These are phyloP conservation scores for Corella eumyota DNA, from an alignment of 23 tunicate genomes.

Conservation along the genomic window DNA sequence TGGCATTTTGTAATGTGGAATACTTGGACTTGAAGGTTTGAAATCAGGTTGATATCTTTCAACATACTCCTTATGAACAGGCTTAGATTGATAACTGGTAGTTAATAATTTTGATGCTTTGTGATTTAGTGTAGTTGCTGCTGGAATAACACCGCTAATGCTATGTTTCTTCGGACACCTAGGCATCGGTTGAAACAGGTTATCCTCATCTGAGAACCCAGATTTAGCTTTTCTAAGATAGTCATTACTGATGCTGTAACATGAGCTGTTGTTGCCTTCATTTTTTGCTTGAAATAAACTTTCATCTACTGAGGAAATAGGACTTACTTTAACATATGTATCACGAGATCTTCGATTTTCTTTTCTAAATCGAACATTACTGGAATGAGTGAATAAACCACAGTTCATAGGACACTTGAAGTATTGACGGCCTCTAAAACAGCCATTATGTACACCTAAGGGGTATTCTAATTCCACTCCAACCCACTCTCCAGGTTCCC, in stretches of 20 bases:
- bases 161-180: constrained; percentile 49
- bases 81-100: constrained; percentile 19
- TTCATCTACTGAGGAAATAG: constrained; percentile 19
- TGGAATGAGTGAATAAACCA: constrained; percentile 84
- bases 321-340: constrained; percentile 27
- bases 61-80: constrained; percentile 31
- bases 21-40: constrained; percentile 23
- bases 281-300: constrained; percentile 18
- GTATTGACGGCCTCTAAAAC: constrained; percentile 82
- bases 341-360: constrained; percentile 20
- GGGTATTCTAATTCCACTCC: constrained; percentile 79
- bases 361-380: constrained; percentile 43
- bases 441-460: constrained; percentile 76
- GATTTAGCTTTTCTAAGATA: constrained; percentile 41
- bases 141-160: constrained; percentile 28
- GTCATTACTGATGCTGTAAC: constrained; percentile 30
- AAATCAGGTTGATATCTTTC: too few relatives aligned
- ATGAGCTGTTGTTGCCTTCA: neutral
- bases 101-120: constrained; percentile 10
- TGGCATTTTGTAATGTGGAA: constrained; percentile 83
- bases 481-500: constrained; percentile 70
- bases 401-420: constrained; percentile 54
- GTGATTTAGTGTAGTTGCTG: constrained; percentile 33
- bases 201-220: constrained; percentile 31
- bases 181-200: constrained; percentile 21